A percentile compares a stretch with the other conserved stretches of the same genome.
Conservation (phyloP, 2,113 vertebrate species). For the Connochaetes taurinus region DNA sequence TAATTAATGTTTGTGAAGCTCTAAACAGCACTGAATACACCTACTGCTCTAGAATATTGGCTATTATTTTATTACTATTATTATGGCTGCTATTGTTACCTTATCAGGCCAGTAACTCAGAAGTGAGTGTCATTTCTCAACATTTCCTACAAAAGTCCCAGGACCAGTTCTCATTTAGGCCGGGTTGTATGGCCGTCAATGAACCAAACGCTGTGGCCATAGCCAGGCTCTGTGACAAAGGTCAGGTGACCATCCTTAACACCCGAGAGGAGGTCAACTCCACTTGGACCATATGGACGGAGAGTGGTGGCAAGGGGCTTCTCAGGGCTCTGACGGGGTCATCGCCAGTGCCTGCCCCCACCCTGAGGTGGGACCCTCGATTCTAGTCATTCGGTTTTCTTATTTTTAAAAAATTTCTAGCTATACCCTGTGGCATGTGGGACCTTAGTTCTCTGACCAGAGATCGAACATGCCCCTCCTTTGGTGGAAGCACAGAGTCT, state of each 20-base stretch:
- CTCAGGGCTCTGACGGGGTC: rapidly evolving
- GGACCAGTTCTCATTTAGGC: not conserved
- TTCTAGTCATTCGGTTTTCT: not conserved
- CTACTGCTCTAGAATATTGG: not conserved
- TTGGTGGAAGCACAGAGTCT: not conserved
- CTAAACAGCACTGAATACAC: not conserved
- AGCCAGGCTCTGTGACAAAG: not conserved
- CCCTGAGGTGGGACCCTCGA: not conserved
- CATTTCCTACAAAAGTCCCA: not conserved
- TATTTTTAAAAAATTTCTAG: not conserved
- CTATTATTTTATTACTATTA: not conserved
- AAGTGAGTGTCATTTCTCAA: not conserved
- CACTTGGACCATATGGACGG: not conserved
- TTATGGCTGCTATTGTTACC: not conserved
- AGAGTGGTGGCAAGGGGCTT: not conserved
- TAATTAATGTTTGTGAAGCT: not conserved
- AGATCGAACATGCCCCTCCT: not conserved
- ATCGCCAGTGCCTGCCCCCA: not conserved
- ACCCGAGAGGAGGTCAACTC: not conserved
- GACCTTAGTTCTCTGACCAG: not conserved
- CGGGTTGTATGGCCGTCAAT: not conserved
- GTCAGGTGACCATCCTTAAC: not conserved
- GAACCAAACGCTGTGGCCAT: not conserved
- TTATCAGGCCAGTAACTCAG: not conserved
- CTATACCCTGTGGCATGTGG: not conserved